Evolutionary conservation across 2,888 invertebrate genomes (phyloP), one percentile per base, ranked within the genome.

Genomic region (Agonopterix arenella): DNA sequence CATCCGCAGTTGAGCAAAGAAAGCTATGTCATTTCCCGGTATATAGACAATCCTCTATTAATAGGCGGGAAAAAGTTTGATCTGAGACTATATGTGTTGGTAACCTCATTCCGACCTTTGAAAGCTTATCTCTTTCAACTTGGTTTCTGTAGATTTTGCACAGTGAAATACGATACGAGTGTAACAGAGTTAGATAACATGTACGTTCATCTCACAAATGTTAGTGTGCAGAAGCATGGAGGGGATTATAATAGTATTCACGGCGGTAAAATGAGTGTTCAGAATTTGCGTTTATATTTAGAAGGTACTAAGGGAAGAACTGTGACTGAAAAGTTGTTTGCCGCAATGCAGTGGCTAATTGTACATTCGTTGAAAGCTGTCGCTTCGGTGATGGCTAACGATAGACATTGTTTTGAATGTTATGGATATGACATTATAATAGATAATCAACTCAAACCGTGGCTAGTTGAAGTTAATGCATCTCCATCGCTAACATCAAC

Each of bases 11-110:
- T 96, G 48, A 75, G 72, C 44, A 97, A 96, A 80, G 97, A 97
- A 80, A 95, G 95, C 59, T 98, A 98, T 80, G 98, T 98, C 46
- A 98, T 98, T 72, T 98, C 97, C n/a, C 94, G 96, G 86, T 98
- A 98, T 76, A 98, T 98, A 62, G 97, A 97, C 70, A 97, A 98
- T 89, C 98, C 98, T 8, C 85, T 98, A 47, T 86, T 98, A 64
- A 98, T 98, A 75, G 97, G 98, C 44, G 98, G 98, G 5, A 97
- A 98, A 85, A 98, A 98, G 84, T 98, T 98, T 78, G 98, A 98
- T 86, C 91, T 98, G 50, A 91, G 98, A 60, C 90, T 98, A 46
- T 98, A 97, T 76, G 96, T 98, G 49, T 89, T 98, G 56, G 97
- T 98, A 46, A 97, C 97, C 41, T 97, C 97, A 4, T 98, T 97